These are phyloP conservation scores for Adelognathus sp. DNA, from an alignment of 2,888 invertebrate genomes.

Conservation along the genomic window DNA sequence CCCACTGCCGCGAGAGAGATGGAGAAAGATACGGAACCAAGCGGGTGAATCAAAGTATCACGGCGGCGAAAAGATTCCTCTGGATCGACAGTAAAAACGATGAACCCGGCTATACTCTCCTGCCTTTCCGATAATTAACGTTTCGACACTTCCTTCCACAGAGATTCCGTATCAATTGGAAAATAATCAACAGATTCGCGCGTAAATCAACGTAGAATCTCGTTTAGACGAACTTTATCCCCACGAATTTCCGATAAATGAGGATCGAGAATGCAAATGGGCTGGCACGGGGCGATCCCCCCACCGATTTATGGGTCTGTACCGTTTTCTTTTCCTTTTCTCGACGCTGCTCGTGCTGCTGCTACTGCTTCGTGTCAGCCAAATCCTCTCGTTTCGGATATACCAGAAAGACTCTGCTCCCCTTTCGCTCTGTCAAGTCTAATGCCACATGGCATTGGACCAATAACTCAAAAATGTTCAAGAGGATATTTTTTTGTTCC, in stretches of 20 bases:
- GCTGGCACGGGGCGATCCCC: constrained; percentile 42
- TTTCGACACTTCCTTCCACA: not conserved
- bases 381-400: constrained; percentile 45
- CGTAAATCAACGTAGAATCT: not conserved
- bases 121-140: not conserved
- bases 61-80: not conserved
- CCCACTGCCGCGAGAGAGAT: constrained; percentile 24
- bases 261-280: constrained; percentile 72
- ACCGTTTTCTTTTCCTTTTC: not conserved
- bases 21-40: constrained; percentile 6
- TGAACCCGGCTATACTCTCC: not conserved
- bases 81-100: not conserved
- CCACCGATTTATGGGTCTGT: constrained; percentile 65
- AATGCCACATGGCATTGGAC: no score
- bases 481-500: constrained; percentile 52
- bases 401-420: constrained; percentile 41
- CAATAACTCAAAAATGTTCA: no score
- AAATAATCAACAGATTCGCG: not conserved
- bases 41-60: not conserved
- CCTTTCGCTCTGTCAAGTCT: constrained; percentile 7
- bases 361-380: not conserved
- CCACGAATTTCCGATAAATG: constrained; percentile 64
- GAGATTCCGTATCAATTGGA: not conserved
- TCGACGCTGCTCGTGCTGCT: no score
- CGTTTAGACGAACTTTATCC: not conserved